Percentiles rank a stretch among this genome's conserved stretches.
Evolutionary conservation across 2,113 vertebrate genomes (phyloP).

Genomic region (Athene cunicularia): DNA sequence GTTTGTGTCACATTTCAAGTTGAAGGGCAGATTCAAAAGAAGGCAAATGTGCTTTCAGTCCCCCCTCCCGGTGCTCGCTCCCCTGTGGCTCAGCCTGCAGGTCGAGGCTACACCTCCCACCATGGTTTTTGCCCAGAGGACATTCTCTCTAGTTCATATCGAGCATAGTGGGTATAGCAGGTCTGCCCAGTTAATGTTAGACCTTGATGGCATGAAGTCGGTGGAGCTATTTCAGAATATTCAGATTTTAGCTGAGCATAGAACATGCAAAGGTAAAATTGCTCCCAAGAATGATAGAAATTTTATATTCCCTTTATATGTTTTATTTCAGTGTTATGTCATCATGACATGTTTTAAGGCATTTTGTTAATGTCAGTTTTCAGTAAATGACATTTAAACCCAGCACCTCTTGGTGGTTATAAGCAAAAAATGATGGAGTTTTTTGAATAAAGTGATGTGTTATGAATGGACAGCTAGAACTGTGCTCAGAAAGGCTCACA

Average conservation of each 20-base stretch:
- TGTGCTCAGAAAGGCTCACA: neutral
- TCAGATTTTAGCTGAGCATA: neutral
- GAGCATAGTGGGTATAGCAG: neutral
- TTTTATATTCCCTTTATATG: neutral
- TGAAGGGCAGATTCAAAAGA: neutral
- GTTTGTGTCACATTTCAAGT: accelerated
- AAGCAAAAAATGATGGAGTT: neutral
- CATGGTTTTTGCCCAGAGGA: neutral
- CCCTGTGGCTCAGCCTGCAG: neutral
- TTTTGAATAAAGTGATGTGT: neutral
- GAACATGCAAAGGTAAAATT: neutral
- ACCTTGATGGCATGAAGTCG: neutral
- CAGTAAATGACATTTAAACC: neutral
- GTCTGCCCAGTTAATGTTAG: neutral
- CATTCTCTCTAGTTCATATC: neutral
- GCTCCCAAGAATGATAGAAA: neutral
- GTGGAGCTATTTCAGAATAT: neutral
- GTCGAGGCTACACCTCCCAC: neutral
- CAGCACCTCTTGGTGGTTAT: neutral
- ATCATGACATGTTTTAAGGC: neutral
- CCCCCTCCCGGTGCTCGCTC: accelerated
- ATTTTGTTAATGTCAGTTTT: neutral
- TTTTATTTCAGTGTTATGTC: neutral
- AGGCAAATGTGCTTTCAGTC: neutral
- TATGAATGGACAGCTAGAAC: neutral